Conservation (phyloP, 2,888 invertebrate species). For the Deilephila porcellus region DNA sequence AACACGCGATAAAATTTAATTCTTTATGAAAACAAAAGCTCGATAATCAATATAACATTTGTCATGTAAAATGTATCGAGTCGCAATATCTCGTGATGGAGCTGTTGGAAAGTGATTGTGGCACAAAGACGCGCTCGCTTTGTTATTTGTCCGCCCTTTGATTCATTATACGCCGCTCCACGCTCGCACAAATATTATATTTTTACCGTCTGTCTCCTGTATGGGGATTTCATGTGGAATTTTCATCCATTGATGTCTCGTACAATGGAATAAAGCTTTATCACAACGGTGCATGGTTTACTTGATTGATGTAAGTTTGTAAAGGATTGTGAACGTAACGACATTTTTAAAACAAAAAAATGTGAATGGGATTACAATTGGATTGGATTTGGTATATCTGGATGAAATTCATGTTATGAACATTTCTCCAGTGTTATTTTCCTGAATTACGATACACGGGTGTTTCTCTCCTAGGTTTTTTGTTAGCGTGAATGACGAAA, state of each 20-base stretch:
- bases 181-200: slow-evolving; percentile 18
- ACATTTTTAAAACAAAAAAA: too few species aligned
- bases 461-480: too few species aligned
- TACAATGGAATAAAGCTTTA: neutral
- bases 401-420: too few species aligned
- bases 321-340: neutral
- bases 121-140: slow-evolving; percentile 33
- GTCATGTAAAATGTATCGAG: slow-evolving; percentile 3
- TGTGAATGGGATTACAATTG: too few species aligned
- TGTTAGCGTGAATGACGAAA: too few species aligned
- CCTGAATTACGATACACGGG: too few species aligned
- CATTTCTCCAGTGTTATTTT: too few species aligned
- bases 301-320: slow-evolving; percentile 6
- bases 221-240: slow-evolving; percentile 2
- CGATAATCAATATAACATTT: neutral
- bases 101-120: neutral
- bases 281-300: neutral
- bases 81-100: slow-evolving; percentile 1
- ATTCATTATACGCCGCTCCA: slow-evolving; percentile 42
- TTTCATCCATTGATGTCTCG: slow-evolving; percentile 4
- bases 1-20: neutral
- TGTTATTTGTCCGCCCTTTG: slow-evolving; percentile 40
- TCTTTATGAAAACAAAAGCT: neutral
- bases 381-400: too few species aligned
- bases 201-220: neutral